phyloP scores from a whole-genome alignment of 2,797 vertebrate species.

The Rhinogobio ventralis region DNA sequence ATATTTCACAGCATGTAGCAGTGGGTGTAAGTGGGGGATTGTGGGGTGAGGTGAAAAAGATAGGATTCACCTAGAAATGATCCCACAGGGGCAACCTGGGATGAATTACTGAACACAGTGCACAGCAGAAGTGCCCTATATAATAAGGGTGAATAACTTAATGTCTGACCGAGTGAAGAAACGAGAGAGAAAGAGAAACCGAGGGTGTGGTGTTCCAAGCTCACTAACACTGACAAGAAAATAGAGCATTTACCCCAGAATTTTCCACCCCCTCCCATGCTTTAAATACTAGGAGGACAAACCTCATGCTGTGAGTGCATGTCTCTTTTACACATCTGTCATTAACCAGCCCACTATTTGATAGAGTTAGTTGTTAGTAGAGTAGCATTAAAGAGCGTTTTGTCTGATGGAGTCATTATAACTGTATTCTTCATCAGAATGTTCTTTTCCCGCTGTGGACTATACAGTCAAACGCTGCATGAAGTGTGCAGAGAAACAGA shows the following conservation, averaged over 20 bases:
- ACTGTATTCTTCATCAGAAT: conserved; percentile 42
- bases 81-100: conserved; percentile 15
- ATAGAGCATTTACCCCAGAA: conserved; percentile 28
- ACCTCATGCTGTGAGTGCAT: conserved; percentile 17
- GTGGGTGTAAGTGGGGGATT: conserved; percentile 1
- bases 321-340: conserved; percentile 28
- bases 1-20: conserved; percentile 14
- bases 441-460: conserved; percentile 44
- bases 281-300: conserved; percentile 36
- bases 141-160: conserved; percentile 34
- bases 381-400: conserved; percentile 23
- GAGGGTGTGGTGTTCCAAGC: background rate
- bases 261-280: conserved; percentile 25
- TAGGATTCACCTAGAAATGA: conserved; percentile 35
- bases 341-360: conserved; percentile 34
- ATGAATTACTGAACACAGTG: conserved; percentile 33
- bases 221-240: conserved; percentile 30
- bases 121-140: conserved; percentile 30
- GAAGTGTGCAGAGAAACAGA: conserved; percentile 6
- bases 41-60: conserved; percentile 31
- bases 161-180: background rate
- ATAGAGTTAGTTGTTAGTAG: conserved; percentile 36
- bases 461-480: conserved; percentile 12
- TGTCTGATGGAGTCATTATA: conserved; percentile 32
- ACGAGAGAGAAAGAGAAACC: background rate